Base-by-base conservation (phyloP, 2,888 invertebrate genomes). In the Ennomos fuscantarius region DNA sequence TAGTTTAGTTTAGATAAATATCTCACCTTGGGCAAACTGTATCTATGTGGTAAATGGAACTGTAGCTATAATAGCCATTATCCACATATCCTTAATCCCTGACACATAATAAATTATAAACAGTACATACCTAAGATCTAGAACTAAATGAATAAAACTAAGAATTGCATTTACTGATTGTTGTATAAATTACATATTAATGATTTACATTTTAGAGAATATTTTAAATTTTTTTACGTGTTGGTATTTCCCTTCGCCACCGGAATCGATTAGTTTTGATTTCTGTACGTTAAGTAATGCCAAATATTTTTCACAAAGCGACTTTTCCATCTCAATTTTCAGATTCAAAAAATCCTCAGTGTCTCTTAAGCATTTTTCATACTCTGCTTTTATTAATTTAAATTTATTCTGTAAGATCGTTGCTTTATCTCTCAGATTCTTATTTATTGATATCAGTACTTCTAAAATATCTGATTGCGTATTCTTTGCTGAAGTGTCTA, bases 241-340 rank as follows among this genome's bases (percentile, higher is more conserved):
- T 13, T 34, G 10, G 36, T 43, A 9, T 43, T 31, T 31, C 39
- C 34, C 13, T 46, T 24, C 24, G 6, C 24, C 24, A 24, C 24
- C 31, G 15, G 13, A 5, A 15, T 8, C 6, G 8, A 64, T 48
- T 11, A 59, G 12, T 51, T 60, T 63, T 12, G 55, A 37, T 57
- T 73, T 81, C 60, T 82, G 81, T 8, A 74, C 47, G 49, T 66
- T 72, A 33, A 86, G 45, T 50, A 85, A 67, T 40, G 74, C 76
- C 49, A 86, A 65, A 72, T 85, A 87, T 61, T 84, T 86, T 41
- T 78, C 74, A 60, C 84, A 82, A 0, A 88, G 72, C 15, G 80
- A 74, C 66, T 76, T 82, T 67, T 88, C 88, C 86, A 87, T 86
- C 59, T 85, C 82, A 55, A 84, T 76, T 79, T 87, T 88, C 35